phyloP scores from a whole-genome alignment of 1,140 invertebrate species.

The Penaeus japonicus region DNA sequence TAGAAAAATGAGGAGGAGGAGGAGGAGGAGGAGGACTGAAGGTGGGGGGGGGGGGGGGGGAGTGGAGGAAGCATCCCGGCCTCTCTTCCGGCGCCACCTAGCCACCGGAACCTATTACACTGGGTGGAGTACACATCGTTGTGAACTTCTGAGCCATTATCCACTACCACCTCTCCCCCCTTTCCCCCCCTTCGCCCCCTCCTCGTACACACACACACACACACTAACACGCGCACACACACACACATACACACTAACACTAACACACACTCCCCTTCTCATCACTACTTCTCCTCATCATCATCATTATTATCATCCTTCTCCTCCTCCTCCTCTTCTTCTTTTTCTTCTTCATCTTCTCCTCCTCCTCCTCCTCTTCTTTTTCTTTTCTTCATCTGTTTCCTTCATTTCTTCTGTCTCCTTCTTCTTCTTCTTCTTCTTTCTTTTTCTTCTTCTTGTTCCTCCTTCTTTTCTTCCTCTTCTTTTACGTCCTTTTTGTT shows the following conservation, averaged over 20 bases:
- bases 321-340: not conserved
- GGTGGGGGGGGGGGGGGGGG: too few relatives aligned
- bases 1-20: too few relatives aligned
- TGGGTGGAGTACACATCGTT: constrained; percentile 46
- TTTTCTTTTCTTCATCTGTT: not conserved
- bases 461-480: not conserved
- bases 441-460: not conserved
- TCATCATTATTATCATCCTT: not conserved
- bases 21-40: too few relatives aligned
- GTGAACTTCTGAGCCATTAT: constrained; percentile 32
- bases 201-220: too few relatives aligned
- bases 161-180: not conserved
- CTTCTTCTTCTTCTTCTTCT: not conserved
- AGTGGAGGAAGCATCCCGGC: too few relatives aligned
- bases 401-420: not conserved
- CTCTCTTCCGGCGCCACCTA: constrained; percentile 31
- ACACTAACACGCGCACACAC: too few relatives aligned
- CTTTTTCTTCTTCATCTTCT: too few relatives aligned
- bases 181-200: not conserved
- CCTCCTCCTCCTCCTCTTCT: not conserved
- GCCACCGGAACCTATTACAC: constrained; percentile 42
- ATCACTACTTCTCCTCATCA: not conserved
- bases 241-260: too few relatives aligned
- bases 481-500: not conserved
- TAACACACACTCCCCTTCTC: too few relatives aligned